Percentiles rank a stretch among this genome's conserved stretches.
Conservation (phyloP, 1,140 invertebrate species). For the Panulirus ornatus region DNA sequence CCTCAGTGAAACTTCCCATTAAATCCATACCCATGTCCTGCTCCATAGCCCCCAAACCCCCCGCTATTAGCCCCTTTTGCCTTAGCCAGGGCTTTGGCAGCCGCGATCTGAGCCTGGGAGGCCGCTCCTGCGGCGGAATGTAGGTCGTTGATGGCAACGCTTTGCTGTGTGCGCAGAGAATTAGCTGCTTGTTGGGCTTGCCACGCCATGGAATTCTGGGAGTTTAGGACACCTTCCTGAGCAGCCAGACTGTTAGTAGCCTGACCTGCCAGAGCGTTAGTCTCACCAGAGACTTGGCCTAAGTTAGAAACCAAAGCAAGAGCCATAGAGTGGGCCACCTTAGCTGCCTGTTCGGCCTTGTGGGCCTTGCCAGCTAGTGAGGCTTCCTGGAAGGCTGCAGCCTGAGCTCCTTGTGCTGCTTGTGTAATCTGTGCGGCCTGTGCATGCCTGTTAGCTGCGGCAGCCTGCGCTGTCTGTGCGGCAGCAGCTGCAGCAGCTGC, state of each 20-base stretch:
- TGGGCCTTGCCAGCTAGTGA: conserved; percentile 6
- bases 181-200: background rate
- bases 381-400: background rate
- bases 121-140: background rate
- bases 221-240: background rate
- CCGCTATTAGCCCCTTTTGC: conserved; percentile 8
- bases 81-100: background rate
- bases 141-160: background rate
- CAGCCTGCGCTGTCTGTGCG: conserved; percentile 4
- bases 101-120: background rate
- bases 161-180: conserved; percentile 5
- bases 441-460: conserved; percentile 3
- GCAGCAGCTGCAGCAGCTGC: conserved; percentile 7
- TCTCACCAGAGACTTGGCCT: background rate
- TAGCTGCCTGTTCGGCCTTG: conserved; percentile 1
- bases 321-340: background rate
- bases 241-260: conserved; percentile 1
- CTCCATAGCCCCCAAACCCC: conserved; percentile 3
- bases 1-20: background rate
- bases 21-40: conserved; percentile 1
- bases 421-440: conserved; percentile 10
- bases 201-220: conserved; percentile 9
- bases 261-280: conserved; percentile 2
- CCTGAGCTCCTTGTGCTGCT: background rate
- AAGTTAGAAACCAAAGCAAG: background rate